phyloP scores from a whole-genome alignment of 2,797 vertebrate genomes.

The Rhodeus uyekii region DNA sequence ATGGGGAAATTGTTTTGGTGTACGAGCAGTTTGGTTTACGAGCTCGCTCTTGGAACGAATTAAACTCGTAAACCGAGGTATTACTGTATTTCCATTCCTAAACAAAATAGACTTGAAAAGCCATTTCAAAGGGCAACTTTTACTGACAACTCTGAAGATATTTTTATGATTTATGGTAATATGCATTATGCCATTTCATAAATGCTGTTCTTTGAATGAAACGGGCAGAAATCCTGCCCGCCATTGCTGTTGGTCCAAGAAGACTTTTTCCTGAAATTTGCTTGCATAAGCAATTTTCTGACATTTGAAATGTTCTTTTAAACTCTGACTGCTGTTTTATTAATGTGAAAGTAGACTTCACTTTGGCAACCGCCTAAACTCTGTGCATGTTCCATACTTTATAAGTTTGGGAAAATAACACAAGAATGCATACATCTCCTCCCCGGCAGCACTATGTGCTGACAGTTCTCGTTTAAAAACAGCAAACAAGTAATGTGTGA shows the following conservation, averaged over 20 bases:
- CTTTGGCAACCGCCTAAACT: neutral
- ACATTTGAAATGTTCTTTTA: neutral
- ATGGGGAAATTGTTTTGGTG: no score
- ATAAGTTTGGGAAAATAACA: neutral
- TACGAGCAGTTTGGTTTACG: no score
- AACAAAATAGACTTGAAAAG: neutral
- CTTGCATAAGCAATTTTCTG: neutral
- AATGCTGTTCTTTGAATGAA: neutral
- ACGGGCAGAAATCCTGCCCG: neutral
- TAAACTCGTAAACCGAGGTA: no score
- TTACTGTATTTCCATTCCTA: neutral
- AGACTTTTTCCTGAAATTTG: neutral
- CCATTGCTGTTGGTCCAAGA: neutral
- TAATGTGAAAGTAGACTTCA: conserved; percentile 7
- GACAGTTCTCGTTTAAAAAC: conserved; percentile 10
- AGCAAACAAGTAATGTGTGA: conserved; percentile 12
- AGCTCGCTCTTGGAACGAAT: no score
- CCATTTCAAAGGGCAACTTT: neutral
- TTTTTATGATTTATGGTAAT: neutral
- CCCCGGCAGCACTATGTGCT: neutral
- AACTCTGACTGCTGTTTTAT: conserved; percentile 3
- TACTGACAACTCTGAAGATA: no score
- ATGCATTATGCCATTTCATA: neutral
- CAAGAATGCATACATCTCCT: neutral
- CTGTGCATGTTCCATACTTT: neutral